Evolutionary conservation across 1,140 invertebrate species (phyloP).

Genomic region (Amyelois transitella): DNA sequence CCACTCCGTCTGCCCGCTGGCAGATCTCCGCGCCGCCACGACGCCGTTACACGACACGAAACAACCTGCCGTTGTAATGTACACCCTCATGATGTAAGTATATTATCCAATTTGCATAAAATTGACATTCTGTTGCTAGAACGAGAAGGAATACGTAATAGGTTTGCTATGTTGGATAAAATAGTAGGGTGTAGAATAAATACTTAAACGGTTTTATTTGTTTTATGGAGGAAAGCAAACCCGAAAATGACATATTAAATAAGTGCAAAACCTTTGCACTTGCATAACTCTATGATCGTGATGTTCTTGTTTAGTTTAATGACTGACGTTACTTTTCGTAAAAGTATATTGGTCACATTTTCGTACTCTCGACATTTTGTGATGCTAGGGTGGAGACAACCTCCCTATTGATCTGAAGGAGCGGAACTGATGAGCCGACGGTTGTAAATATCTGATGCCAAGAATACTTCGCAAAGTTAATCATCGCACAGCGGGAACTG

Average conservation of each 20-base stretch:
- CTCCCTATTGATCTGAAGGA: conserved; percentile 58
- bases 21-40: conserved; percentile 12
- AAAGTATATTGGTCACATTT: no score
- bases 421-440: conserved; percentile 45
- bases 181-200: neutral
- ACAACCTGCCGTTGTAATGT: neutral
- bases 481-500: neutral
- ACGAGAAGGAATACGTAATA: conserved; percentile 18
- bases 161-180: neutral
- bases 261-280: no score
- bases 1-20: conserved; percentile 34
- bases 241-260: no score
- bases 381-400: conserved; percentile 40
- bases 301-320: neutral
- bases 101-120: neutral
- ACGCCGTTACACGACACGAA: neutral
- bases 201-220: no score
- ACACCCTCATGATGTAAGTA: conserved; percentile 8
- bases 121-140: conserved; percentile 8
- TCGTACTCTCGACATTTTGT: neutral
- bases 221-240: no score
- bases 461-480: conserved; percentile 32
- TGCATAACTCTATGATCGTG: no score
- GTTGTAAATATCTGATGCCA: conserved; percentile 34
- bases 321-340: neutral